Evolutionary conservation across 2,797 vertebrate species (phyloP), one percentile per base, ranked within the genome.

Genomic region (Vespertilio murinus): DNA sequence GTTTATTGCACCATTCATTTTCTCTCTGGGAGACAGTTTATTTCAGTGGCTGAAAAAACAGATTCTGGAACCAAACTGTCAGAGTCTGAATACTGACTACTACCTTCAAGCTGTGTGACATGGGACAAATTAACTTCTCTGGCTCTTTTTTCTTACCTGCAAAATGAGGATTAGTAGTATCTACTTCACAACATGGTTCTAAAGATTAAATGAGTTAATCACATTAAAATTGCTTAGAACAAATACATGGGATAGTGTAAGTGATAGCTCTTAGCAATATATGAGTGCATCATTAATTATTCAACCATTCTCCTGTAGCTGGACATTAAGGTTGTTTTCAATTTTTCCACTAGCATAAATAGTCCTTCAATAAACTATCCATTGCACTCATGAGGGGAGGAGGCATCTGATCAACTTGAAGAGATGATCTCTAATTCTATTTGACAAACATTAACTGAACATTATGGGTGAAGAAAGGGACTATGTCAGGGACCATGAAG

Each of bases 331-430:
- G 40, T 54, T 81, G 38, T n/a, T 89, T 94, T 54, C 35, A 4
- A 30, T 64, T 75, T 84, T 78, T 82, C 70, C 78, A 16, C 42
- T 64, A 30, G 47, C 73, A 56, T 35, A 96, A 88, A 78, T 56
- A 89, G 59, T 64, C n/a, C n/a, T 89, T 42, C 14, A 54, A 70
- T 69, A 88, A 97, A 80, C 23, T 42, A 71, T 28, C 95, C 73
- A 71, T 49, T 54, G 45, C 61, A 40, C 38, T n/a, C 30, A 54
- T 12, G 12, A 90, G 9, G 12, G n/a, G 12, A 84, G 33, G 45
- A 54, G 11, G n/a, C 16, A 84, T 73, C 71, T 49, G n/a, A 54
- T 82, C 20, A 70, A 75, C n/a, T 86, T 64, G 14, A 88, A 85
- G 90, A 83, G 23, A 28, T 56, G 47, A 42, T 81, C 17, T 49